phyloP scores from a whole-genome alignment of 1,140 invertebrate species.

The Drosophila lini region DNA sequence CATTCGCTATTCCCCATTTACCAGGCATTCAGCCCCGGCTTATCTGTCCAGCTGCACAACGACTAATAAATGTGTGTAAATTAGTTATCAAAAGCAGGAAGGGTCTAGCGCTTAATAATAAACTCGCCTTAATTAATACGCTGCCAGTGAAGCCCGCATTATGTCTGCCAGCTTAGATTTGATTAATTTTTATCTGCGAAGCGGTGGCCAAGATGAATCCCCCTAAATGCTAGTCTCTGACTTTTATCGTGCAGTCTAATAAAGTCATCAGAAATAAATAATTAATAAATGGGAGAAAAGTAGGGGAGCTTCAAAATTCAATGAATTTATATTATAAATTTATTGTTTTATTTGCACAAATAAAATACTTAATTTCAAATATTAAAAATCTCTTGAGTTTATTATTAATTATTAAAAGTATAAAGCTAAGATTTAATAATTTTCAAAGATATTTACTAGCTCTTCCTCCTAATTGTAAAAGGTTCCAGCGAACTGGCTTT shows the following conservation, averaged over 20 bases:
- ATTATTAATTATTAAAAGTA: not conserved
- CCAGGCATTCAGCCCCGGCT: conserved; percentile 30
- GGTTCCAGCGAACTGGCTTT: not conserved
- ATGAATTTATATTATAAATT: not conserved
- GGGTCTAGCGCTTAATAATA: conserved; percentile 62
- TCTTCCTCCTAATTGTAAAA: not conserved
- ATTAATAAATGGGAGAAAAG: not conserved
- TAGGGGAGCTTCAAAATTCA: no score
- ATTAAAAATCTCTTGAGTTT: no score
- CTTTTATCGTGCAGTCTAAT: not conserved
- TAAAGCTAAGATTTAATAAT: not conserved
- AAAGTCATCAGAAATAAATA: not conserved
- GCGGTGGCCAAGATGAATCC: conserved; percentile 1
- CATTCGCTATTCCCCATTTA: conserved; percentile 28
- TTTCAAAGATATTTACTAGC: not conserved
- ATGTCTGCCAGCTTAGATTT: conserved; percentile 42
- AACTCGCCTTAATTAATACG: conserved; percentile 78
- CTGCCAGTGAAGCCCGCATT: conserved; percentile 32
- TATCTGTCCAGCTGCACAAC: conserved; percentile 71
- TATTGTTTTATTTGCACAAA: not conserved
- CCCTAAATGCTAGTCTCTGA: not conserved
- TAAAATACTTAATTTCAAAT: no score
- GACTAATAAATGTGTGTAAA: conserved; percentile 77
- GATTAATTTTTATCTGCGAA: conserved; percentile 43
- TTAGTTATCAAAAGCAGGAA: conserved; percentile 67